Base-by-base conservation (phyloP, 2,888 invertebrate genomes). In the Drosophila siamana region DNA sequence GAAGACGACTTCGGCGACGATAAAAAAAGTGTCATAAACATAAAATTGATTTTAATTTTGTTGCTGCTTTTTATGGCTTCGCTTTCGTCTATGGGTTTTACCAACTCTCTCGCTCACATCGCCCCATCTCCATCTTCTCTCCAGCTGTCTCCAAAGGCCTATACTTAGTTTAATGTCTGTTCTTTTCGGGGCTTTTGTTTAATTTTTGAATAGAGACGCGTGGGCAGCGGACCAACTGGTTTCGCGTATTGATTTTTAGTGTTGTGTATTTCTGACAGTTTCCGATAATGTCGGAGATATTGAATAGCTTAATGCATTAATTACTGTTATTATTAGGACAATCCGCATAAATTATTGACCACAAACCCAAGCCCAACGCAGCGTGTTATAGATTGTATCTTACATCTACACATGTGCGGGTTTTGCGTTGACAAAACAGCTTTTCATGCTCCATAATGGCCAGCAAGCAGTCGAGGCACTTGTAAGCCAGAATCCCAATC, bases 11-110 rank as follows among this genome's bases (percentile, higher is more conserved):
- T 60, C 44, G 24, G 65, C 57, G 46, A 64, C 36, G 36, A 38
- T 15, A 60, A 70, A 64, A 74, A 77, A 67, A 76, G 64, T 81
- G 81, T 84, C 84, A 81, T 81, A 84, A 81, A 81, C 76, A 84
- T 78, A 66, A 81, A 81, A 84, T 79, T 81, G 68, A 76, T 76
- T 82, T 72, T 57, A 71, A 76, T 79, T 75, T 69, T 70, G 61
- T 63, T 67, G 41, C 54, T 62, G 26, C 9, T 48, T 57, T 51
- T 59, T 60, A 44, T 57, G 26, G 48, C 55, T 19, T 30, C 16
- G 36, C 16, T 33, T 40, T 54, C n/a, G 15, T 22, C 36, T 26
- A 22, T 56, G 62, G 74, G 65, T 55, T 66, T 66, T 59, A 19
- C 69, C 69, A 36, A 15, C 55, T 54, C 60, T 56, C 59, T 19